A percentile compares a stretch with the other conserved stretches of the same genome.
phyloP scores from a whole-genome alignment of 1,140 invertebrate species.

The Drosophila equinoxialis region DNA sequence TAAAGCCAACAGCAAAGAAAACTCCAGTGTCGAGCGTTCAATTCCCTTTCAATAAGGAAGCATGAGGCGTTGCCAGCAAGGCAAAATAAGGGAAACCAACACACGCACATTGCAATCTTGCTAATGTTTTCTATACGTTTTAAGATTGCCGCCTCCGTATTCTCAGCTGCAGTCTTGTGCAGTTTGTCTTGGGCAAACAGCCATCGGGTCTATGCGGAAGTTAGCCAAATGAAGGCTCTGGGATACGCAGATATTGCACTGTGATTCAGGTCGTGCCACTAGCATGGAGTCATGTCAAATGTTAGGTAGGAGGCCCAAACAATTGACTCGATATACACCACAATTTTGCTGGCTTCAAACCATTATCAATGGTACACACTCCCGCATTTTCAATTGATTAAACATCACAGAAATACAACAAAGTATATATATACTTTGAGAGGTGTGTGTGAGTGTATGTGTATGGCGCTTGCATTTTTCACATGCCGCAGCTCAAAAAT shows the following conservation, averaged over 20 bases:
- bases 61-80: neutral
- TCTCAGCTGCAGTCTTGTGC: slow-evolving; percentile 24
- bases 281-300: too few species aligned
- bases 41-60: slow-evolving; percentile 69
- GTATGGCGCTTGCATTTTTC: slow-evolving; percentile 67
- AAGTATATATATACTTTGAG: neutral
- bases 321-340: slow-evolving; percentile 45
- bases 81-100: slow-evolving; percentile 44
- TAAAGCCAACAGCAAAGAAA: slow-evolving; percentile 37
- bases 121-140: slow-evolving; percentile 73
- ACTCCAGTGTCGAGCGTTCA: slow-evolving; percentile 57
- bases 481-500: slow-evolving; percentile 75
- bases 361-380: slow-evolving; percentile 53
- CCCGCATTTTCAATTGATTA: slow-evolving; percentile 75
- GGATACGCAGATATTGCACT: slow-evolving; percentile 21
- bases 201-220: slow-evolving; percentile 61
- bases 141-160: slow-evolving; percentile 51
- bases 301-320: slow-evolving; percentile 37
- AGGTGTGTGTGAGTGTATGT: slow-evolving; percentile 13
- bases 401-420: slow-evolving; percentile 49
- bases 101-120: slow-evolving; percentile 80
- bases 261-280: slow-evolving; percentile 23
- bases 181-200: slow-evolving; percentile 70
- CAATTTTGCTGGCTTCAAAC: slow-evolving; percentile 18
- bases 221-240: slow-evolving; percentile 14